A percentile compares a stretch with the other conserved stretches of the same genome.
Conservation (phyloP, 2,797 vertebrate species). For the Tarsius wallacei region DNA sequence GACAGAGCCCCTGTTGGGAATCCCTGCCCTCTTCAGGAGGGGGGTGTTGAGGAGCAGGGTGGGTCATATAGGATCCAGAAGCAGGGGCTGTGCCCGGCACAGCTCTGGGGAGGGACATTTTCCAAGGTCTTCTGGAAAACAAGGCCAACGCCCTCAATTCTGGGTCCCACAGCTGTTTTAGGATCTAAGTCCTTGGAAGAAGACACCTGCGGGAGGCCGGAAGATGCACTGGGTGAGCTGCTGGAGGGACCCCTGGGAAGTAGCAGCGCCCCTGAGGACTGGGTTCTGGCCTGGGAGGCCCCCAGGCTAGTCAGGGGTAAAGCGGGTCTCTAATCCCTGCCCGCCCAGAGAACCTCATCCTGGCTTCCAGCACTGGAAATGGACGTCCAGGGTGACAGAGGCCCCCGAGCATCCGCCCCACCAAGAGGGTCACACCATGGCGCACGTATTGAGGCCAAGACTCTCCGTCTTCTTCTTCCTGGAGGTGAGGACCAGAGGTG, state of each 20-base stretch:
- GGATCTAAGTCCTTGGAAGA: no score
- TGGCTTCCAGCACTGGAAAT: not conserved
- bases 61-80: accelerated
- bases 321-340: not conserved
- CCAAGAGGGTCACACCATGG: accelerated
- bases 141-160: not conserved
- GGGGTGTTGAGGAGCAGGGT: not conserved
- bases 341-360: not conserved
- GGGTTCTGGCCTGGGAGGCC: no score
- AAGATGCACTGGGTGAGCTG: accelerated
- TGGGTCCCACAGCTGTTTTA: not conserved
- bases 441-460: not conserved
- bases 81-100: not conserved
- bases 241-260: not conserved
- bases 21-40: not conserved
- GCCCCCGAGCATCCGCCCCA: not conserved
- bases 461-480: accelerated
- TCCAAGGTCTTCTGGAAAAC: not conserved
- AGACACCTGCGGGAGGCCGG: not conserved
- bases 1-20: not conserved
- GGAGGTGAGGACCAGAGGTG: not conserved
- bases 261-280: not conserved
- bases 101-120: not conserved
- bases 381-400: not conserved
- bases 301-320: accelerated